phyloP scores from a whole-genome alignment of 2,797 vertebrate genomes.

The Siniperca scherzeri region DNA sequence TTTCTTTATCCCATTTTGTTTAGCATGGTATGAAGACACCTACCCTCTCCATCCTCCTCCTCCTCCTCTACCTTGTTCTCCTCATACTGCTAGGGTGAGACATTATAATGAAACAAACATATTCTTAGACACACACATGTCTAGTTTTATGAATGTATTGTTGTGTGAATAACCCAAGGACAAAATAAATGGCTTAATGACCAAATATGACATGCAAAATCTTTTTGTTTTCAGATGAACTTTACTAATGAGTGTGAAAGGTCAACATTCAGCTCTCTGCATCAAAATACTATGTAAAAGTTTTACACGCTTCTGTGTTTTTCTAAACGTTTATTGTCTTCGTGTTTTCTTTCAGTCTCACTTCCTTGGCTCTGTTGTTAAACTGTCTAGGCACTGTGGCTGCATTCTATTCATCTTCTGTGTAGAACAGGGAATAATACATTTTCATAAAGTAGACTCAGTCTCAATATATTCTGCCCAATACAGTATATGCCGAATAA shows the following conservation, averaged over 20 bases:
- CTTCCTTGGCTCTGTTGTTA: background rate
- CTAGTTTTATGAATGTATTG: background rate
- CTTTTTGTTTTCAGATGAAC: background rate
- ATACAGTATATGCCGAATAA: background rate
- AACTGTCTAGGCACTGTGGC: background rate
- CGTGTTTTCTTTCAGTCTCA: background rate
- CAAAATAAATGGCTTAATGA: background rate
- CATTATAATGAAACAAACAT: slow-evolving; percentile 69
- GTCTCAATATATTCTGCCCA: background rate
- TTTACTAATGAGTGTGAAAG: background rate
- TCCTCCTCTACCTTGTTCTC: slow-evolving; percentile 92
- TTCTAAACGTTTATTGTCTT: background rate
- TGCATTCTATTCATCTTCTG: background rate
- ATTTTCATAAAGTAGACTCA: background rate
- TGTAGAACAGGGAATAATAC: background rate
- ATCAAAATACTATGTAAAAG: background rate
- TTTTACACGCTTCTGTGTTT: background rate
- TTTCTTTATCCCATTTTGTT: background rate
- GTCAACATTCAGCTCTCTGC: background rate
- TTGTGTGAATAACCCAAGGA: background rate
- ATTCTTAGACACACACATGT: background rate
- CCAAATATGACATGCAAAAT: background rate
- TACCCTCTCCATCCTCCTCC: slow-evolving; percentile 92
- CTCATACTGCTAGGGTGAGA: slow-evolving; percentile 83
- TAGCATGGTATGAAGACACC: slow-evolving; percentile 40